Evolutionary conservation across 2,888 invertebrate genomes (phyloP), one percentile per base, ranked within the genome.

Genomic region (Chironomus tentans): DNA sequence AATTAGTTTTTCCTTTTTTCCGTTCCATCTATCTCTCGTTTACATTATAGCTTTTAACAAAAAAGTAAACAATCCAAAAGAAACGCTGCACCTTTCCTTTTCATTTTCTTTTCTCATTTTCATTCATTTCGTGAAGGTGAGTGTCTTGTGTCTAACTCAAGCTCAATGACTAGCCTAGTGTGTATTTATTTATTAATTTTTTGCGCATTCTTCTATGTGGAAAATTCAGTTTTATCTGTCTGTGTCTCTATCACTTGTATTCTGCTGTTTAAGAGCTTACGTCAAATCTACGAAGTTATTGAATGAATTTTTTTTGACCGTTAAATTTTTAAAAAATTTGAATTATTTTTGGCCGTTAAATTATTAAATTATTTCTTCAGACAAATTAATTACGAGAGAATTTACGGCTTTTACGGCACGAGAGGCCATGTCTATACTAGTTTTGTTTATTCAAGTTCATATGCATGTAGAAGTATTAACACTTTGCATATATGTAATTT

Each of bases 401-500:
- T n/a, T n/a, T 24, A 24, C 10, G 10, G 38, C 38, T 38, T 10
- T 56, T 15, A 15, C 12, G 15, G 15, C 56, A 18, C 18, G 15
- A 56, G 56, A 56, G 56, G 15, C 15, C 1, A 1, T 15, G 15
- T 15, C 15, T 18, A 56, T 15, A 56, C 18, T 2, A 15, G 2
- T 18, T 65, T 3, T 5, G 12, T 12, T 22, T 62, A 24, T n/a
- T 65, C 65, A 65, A 65, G 65, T 65, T 65, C 65, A 65, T 2
- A 2, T 65, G 12, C 65, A 24, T 13, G 15, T 15, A n/a, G n/a
- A n/a, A n/a, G 6, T 56, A 56, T 4, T 56, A 7, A 18, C 18
- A 18, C 5, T 65, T 65, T 65, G 65, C 65, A 65, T 65, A 65
- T 65, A 70, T 81, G 81, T 70, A 81, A 77, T 76, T 81, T 38